phyloP scores from a whole-genome alignment of 2,888 invertebrate species.

The Meiosimyza platycephala region DNA sequence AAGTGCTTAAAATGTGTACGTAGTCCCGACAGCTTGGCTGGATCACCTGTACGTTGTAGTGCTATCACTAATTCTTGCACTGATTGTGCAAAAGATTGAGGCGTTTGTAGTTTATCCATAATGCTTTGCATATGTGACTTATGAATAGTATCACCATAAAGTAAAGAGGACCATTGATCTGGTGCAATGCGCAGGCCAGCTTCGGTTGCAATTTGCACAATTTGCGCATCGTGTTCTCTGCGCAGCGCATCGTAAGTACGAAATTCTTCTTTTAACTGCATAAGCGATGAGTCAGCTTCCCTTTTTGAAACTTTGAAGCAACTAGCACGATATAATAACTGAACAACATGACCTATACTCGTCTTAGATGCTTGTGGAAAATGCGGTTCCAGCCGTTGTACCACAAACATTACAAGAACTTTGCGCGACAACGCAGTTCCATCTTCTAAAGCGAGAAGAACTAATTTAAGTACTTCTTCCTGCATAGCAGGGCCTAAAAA shows the following conservation, averaged over 20 bases:
- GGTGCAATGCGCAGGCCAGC: constrained; percentile 96
- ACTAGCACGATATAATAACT: constrained; percentile 95
- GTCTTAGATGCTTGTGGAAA: constrained; percentile 98
- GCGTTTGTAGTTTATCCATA: constrained; percentile 91
- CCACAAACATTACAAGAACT: constrained; percentile 98
- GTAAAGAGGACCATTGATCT: constrained; percentile 96
- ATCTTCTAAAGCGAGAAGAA: constrained; percentile 93
- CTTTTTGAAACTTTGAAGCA: constrained; percentile 98
- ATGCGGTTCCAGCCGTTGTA: constrained; percentile 94
- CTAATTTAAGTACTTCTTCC: constrained; percentile 95
- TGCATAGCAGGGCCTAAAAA: constrained; percentile 99
- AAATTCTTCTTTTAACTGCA: constrained; percentile 98
- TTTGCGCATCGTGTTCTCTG: constrained; percentile 97
- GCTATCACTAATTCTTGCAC: constrained; percentile 93
- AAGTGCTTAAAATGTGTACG: constrained; percentile 85
- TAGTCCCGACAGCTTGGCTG: constrained; percentile 81
- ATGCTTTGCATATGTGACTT: constrained; percentile 98
- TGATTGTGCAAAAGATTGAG: constrained; percentile 90
- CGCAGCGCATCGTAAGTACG: constrained; percentile 92
- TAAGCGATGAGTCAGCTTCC: constrained; percentile 95
- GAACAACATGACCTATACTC: constrained; percentile 98
- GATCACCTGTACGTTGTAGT: constrained; percentile 87
- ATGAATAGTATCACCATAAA: constrained; percentile 95
- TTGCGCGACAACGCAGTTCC: constrained; percentile 93
- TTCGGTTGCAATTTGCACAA: constrained; percentile 98